A percentile compares a stretch with the other conserved stretches of the same genome.
Evolutionary conservation across 2,113 vertebrate genomes (phyloP).

Genomic region (Capreolus pygargus): DNA sequence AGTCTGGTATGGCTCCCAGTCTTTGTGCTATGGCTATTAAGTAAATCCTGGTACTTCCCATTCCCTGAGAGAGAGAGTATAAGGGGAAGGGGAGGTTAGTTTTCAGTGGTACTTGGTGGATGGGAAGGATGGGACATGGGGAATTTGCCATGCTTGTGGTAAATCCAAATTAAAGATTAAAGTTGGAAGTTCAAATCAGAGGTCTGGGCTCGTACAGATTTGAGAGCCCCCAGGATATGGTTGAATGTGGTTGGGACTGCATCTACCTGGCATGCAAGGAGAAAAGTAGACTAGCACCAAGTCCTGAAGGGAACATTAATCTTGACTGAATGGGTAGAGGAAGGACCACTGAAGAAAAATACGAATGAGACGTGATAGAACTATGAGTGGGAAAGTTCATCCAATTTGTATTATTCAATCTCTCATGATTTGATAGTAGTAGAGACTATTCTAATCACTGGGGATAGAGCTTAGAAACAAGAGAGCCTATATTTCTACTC

Average conservation of each 20-base stretch:
- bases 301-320: not conserved
- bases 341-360: not conserved
- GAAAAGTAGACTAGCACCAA: not conserved
- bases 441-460: not conserved
- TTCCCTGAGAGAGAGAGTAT: not conserved
- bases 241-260: not conserved
- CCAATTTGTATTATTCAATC: not conserved
- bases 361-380: not conserved
- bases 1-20: not conserved
- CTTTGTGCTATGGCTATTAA: not conserved
- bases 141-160: not conserved
- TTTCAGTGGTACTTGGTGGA: not conserved
- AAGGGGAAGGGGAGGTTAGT: not conserved
- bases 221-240: not conserved
- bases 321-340: not conserved
- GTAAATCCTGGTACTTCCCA: not conserved
- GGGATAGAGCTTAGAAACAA: not conserved
- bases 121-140: not conserved
- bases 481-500: not conserved
- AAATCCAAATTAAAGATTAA: not conserved
- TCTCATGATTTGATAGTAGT: not conserved
- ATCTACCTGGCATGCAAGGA: not conserved
- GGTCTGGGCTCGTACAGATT: not conserved
- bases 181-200: not conserved
- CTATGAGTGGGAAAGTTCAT: not conserved